These are phyloP conservation scores for Chamaea fasciata DNA, from an alignment of 2,113 vertebrate species.

Conservation along the genomic window DNA sequence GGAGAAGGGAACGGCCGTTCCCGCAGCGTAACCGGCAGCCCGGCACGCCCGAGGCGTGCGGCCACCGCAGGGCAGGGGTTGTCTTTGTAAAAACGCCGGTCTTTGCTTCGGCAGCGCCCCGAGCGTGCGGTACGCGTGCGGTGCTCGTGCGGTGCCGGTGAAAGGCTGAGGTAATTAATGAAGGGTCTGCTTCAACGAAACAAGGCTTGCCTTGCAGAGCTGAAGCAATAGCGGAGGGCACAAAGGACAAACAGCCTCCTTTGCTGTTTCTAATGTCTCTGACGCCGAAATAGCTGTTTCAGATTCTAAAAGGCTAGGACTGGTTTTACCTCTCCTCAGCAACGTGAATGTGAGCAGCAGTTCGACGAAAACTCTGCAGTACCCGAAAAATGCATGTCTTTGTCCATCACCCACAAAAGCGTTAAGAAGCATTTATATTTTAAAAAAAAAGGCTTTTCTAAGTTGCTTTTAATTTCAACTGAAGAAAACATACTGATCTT, in stretches of 20 bases:
- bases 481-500: neutral
- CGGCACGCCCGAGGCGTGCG: neutral
- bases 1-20: accelerated
- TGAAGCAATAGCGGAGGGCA: neutral
- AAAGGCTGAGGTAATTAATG: neutral
- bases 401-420: neutral
- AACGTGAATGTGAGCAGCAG: accelerated
- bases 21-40: accelerated
- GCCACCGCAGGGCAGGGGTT: accelerated
- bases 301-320: neutral
- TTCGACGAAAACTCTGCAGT: neutral
- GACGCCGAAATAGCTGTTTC: neutral
- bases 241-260: neutral
- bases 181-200: neutral
- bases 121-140: accelerated
- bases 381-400: neutral
- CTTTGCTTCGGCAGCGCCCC: neutral
- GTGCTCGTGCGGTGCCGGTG: neutral
- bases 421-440: neutral
- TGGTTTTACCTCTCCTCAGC: neutral
- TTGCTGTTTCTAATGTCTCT: neutral
- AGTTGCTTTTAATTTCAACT: neutral
- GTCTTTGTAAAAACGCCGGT: accelerated
- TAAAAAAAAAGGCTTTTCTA: neutral
- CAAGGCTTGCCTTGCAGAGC: neutral